Percentiles rank a stretch among this genome's conserved stretches.
Evolutionary conservation across 2,113 vertebrate species (phyloP).

Genomic region (Pithys albifrons): DNA sequence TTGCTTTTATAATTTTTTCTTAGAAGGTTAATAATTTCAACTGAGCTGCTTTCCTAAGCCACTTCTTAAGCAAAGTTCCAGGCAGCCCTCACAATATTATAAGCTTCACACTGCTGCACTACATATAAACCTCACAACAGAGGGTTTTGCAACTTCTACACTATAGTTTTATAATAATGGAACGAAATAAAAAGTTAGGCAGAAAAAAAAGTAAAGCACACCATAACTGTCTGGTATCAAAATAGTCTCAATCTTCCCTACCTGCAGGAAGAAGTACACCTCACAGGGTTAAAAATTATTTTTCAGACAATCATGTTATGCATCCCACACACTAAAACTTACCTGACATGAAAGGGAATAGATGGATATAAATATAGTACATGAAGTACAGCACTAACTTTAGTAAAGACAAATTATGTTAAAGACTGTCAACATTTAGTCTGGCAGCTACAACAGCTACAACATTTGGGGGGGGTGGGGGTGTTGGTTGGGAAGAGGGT

Average conservation of each 20-base stretch:
- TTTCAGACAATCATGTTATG: neutral
- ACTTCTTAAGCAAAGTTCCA: neutral
- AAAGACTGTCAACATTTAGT: constrained; percentile 34
- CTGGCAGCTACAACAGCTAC: constrained; percentile 23
- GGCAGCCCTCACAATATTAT: neutral
- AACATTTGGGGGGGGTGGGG: neutral
- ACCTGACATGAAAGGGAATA: constrained; percentile 28
- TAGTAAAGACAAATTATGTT: constrained; percentile 30
- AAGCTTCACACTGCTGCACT: neutral
- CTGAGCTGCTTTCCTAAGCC: neutral
- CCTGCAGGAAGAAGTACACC: neutral
- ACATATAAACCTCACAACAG: neutral
- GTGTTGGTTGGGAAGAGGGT: neutral
- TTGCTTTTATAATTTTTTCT: neutral
- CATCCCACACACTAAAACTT: constrained; percentile 29
- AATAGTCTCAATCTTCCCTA: neutral
- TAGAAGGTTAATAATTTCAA: neutral
- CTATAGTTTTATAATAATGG: neutral
- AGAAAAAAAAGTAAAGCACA: neutral
- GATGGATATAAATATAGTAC: constrained; percentile 38
- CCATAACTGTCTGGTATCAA: neutral
- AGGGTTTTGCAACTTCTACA: neutral
- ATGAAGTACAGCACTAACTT: constrained; percentile 55
- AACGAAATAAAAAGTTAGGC: neutral
- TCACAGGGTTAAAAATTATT: constrained; percentile 20